Evolutionary conservation across 2,888 invertebrate species (phyloP), one percentile per base, ranked within the genome.

Genomic region (Andrena marginata): DNA sequence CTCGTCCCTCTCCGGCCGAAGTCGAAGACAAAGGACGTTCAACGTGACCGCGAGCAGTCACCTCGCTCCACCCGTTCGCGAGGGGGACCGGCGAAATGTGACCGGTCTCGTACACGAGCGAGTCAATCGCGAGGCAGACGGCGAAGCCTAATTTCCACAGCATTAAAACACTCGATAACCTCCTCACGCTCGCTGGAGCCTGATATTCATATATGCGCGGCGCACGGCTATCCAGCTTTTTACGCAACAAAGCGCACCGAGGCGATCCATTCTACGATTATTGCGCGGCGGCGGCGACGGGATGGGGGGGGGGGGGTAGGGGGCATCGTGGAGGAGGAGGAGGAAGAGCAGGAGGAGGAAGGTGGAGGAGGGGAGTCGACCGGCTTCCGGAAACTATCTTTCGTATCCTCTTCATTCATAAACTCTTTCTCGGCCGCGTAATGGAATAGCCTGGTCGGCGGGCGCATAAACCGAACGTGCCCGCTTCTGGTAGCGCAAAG

Each of bases 391-490:
- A 84, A 85, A 81, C 85, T 84, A 87, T 80, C 79, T 80, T 79
- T 79, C 77, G 77, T 76, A 65, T 86, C 80, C 88, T 86, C 72
- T 84, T 85, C 88, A 88, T 88, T 88, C 88, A 88, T 88, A 88
- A 87, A 85, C 88, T 86, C 88, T 88, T 86, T 73, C 62, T 68
- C 29, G 13, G 70, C 78, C 31, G 48, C 63, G 76, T 85, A 86
- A 86, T 85, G 81, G 72, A 83, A 87, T 64, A 78, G 80, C 75
- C 73, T 54, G 73, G 35, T 35, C 65, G 59, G 60, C 48, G 67
- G 72, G 69, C 60, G 77, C 73, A 82, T 81, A 77, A 79, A 70
- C 77, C 83, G 65, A 80, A 69, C 69, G 63, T 35, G 48, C 33
- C 60, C 78, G 75, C 49, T 54, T 63, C 70, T 54, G 59, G 60